Base-by-base conservation (phyloP, 92 coral and sea anemone genomes). In the Palythoa grandiflora region DNA sequence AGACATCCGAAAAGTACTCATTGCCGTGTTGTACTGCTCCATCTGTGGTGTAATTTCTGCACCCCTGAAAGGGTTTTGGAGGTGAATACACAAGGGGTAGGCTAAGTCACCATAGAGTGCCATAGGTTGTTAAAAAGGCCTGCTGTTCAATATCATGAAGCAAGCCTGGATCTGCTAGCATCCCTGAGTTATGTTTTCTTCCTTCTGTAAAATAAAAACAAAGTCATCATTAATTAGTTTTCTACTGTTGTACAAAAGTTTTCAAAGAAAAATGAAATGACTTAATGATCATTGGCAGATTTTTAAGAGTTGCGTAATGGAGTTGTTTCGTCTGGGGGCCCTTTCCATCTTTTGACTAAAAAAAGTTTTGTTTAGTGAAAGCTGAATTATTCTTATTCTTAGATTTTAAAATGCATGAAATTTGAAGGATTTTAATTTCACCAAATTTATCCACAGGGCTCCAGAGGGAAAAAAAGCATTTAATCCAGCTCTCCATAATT, bases 11-110 rank as follows among this genome's bases (percentile, higher is more conserved):
- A 55, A 9, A 55, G 15, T 79, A 37, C 52, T 79, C 66, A 79
- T 79, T 15, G 85, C 85, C 37, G 54, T 79, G 50, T 79, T 79
- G 51, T 55, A 79, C 71, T 35, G 47, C 85, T 79, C 73, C 85
- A 79, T 55, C 70, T 55, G 51, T 54, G 85, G 85, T 54, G 85
- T 79, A 35, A 79, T 79, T 79, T 71, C 50, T 6, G 85, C 73
- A 79, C 85, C 85, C 70, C 85, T 59, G 73, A 35, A 55, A 35
- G 84, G 84, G 84, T 9, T 44, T n/a, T 78, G 70, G 84, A 54
- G 68, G 28, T 59, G 85, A 68, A 66, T 36, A 66, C 11, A 36
- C 72, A 61, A 16, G 40, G 71, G 35, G 63, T 40, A 52, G n/a
- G n/a, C n/a, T n/a, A n/a, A n/a, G n/a, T n/a, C n/a, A n/a, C 84